Conservation (phyloP, 2,113 vertebrate species). For the Crotalus horridus region DNA sequence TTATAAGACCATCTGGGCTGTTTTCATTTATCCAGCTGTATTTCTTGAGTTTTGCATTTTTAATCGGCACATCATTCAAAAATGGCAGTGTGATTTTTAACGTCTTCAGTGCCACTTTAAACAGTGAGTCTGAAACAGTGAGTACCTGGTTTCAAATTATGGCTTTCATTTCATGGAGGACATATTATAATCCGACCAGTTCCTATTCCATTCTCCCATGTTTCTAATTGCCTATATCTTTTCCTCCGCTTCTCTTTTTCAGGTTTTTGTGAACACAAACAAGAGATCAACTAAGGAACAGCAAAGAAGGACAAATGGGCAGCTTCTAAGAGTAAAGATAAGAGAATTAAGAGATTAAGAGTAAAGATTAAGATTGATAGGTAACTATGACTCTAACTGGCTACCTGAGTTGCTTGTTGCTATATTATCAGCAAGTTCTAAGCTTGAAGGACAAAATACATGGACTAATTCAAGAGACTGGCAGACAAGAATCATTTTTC, state of each 20-base stretch:
- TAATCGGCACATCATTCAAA: conserved; percentile 67
- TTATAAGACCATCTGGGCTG: conserved; percentile 68
- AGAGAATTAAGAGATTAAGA: too few species aligned
- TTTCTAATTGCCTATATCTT: not conserved
- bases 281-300: not conserved
- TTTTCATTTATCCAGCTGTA: conserved; percentile 73
- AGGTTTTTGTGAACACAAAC: not conserved
- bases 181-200: not conserved
- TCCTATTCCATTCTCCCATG: not conserved
- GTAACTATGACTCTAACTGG: not conserved
- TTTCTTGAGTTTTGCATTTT: conserved; percentile 70
- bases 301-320: not conserved
- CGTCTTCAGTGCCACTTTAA: conserved; percentile 36
- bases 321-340: not conserved
- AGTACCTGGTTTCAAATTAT: not conserved
- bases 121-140: not conserved
- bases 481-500: not conserved
- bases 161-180: not conserved
- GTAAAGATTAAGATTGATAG: not conserved
- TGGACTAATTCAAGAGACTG: not conserved
- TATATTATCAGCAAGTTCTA: not conserved
- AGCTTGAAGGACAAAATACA: not conserved
- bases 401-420: not conserved
- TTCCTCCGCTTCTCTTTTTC: not conserved
- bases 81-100: conserved; percentile 56